These are phyloP conservation scores for Chloroclystis v-ata DNA, from an alignment of 2,888 invertebrate species.

Conservation along the genomic window DNA sequence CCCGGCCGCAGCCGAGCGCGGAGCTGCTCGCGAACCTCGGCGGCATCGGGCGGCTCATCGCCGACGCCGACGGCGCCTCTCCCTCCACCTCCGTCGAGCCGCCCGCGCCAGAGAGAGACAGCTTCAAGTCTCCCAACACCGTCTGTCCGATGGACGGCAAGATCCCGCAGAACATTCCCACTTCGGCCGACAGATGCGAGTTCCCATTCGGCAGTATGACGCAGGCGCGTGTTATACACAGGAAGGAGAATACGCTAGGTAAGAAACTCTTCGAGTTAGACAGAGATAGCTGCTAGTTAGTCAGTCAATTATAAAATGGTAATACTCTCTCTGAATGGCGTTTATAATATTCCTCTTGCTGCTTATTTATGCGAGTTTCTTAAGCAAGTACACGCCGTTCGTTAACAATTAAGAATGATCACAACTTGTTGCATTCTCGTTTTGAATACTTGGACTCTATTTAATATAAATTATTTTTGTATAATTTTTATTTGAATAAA, in stretches of 20 bases:
- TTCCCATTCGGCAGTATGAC: slow-evolving; percentile 96
- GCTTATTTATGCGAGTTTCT: slow-evolving; percentile 83
- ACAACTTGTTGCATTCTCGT: no score
- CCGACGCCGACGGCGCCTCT: slow-evolving; percentile 44
- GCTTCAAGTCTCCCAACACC: slow-evolving; percentile 90
- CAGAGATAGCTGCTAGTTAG: slow-evolving; percentile 80
- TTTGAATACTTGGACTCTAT: no score
- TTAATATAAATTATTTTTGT: no score
- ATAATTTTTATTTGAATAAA: no score
- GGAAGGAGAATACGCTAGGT: slow-evolving; percentile 79
- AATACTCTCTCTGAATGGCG: no score
- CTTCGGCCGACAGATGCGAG: slow-evolving; percentile 78
- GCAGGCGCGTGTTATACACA: slow-evolving; percentile 90
- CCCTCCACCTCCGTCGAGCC: slow-evolving; percentile 38
- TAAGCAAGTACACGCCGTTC: no score
- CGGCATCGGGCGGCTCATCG: slow-evolving; percentile 59
- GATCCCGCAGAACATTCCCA: slow-evolving; percentile 77
- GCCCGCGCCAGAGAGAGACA: slow-evolving; percentile 52
- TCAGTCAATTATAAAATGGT: no score
- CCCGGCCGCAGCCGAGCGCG: slow-evolving; percentile 51
- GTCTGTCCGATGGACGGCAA: slow-evolving; percentile 91
- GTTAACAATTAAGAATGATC: no score
- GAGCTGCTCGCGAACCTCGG: slow-evolving; percentile 63
- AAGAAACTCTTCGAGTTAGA: background rate
- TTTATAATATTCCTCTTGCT: slow-evolving; percentile 76